Percentiles rank a stretch among this genome's conserved stretches.
Evolutionary conservation across 2,113 vertebrate species (phyloP).

Genomic region (Bagarius yarrelli): DNA sequence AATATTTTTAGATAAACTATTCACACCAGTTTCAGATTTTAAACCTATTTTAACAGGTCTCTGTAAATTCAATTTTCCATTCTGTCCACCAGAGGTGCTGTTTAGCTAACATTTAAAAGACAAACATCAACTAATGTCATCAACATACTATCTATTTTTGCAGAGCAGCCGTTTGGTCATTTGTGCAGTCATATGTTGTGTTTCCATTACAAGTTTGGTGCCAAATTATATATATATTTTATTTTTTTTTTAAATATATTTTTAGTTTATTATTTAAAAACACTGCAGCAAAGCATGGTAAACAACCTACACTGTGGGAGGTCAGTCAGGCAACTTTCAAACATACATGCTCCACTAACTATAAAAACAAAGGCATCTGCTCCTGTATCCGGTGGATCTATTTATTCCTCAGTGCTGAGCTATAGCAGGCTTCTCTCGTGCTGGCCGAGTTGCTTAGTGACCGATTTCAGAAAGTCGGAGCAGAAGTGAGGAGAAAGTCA

Average conservation of each 20-base stretch:
- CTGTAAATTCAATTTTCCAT: background rate
- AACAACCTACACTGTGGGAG: constrained; percentile 44
- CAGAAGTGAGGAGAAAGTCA: constrained; percentile 18
- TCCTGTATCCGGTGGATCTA: constrained; percentile 59
- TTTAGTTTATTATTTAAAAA: background rate
- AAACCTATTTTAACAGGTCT: too few relatives aligned
- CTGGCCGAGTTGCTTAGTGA: constrained; percentile 67
- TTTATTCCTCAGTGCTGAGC: constrained; percentile 52
- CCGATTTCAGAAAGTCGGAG: constrained; percentile 48
- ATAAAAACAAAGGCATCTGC: constrained; percentile 48
- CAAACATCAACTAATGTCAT: background rate
- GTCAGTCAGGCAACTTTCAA: constrained; percentile 57
- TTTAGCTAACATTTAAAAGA: background rate
- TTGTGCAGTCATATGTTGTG: background rate
- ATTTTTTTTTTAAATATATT: background rate
- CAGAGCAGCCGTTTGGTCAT: background rate
- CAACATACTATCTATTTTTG: background rate
- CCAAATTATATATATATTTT: background rate
- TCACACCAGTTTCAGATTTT: background rate
- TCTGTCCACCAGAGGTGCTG: constrained; percentile 11
- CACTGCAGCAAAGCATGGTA: constrained; percentile 33
- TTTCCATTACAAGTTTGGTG: background rate
- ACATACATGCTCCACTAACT: constrained; percentile 31
- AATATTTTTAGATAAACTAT: background rate
- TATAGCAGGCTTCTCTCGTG: constrained; percentile 61